phyloP scores from a whole-genome alignment of 2,113 vertebrate genomes.

The Vidua macroura region DNA sequence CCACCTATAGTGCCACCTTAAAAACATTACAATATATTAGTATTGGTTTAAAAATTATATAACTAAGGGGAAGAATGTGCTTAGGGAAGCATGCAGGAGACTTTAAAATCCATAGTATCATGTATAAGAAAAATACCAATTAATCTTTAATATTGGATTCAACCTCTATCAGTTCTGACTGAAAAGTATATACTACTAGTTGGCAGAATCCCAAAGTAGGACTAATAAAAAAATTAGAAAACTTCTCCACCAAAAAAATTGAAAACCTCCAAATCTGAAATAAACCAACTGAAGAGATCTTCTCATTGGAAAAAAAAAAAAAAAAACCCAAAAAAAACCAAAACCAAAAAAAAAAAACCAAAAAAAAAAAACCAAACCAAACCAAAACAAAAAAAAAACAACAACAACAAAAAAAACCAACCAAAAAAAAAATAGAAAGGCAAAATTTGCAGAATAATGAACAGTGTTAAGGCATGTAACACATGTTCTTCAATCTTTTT shows the following conservation, averaged over 20 bases:
- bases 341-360: too few species aligned
- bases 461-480: not conserved
- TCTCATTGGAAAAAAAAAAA: not conserved
- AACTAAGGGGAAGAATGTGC: not conserved
- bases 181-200: not conserved
- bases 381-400: too few species aligned
- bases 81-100: not conserved
- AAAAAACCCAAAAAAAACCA: too few species aligned
- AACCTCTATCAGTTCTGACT: not conserved
- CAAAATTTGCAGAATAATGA: not conserved
- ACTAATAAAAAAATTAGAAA: not conserved
- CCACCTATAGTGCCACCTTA: not conserved
- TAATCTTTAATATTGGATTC: not conserved
- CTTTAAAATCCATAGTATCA: not conserved
- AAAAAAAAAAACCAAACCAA: too few species aligned
- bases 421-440: not conserved
- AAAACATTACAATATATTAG: not conserved
- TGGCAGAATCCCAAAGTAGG: not conserved
- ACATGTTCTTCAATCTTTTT: not conserved
- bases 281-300: not conserved
- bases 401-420: too few species aligned
- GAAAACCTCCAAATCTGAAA: not conserved
- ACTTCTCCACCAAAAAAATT: fast-evolving
- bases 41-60: not conserved
- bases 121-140: not conserved